Evolutionary conservation across 2,797 vertebrate genomes (phyloP), one percentile per base, ranked within the genome.

Genomic region (Chrysolophus pictus): DNA sequence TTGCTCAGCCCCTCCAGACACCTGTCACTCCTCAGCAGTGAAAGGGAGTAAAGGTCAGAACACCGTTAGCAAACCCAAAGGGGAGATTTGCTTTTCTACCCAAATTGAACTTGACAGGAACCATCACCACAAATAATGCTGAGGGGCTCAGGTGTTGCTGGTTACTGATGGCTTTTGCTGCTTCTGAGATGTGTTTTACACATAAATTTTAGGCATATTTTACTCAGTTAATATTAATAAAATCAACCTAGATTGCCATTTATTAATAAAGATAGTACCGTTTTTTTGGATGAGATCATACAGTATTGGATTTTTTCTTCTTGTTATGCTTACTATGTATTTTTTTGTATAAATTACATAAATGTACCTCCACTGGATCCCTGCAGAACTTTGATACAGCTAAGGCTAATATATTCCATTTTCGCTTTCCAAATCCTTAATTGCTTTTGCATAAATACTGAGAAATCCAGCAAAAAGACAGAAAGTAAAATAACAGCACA

Each of bases 71-170:
- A 85, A 75, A 81, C 60, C 3, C 7, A 37, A 90, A 86, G 42
- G 76, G 37, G 33, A 91, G 63, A 81, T 33, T 83, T 29, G 14
- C 59, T 81, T 78, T 37, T 84, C 82, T 17, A 84, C 9, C 15
- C 56, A 81, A 87, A 96, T 51, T 91, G 70, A 94, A 77, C 68
- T 84, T 88, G 90, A 89, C 92, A 95, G 65, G 49, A 78, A 77
- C 60, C 74, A 91, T 76, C 67, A 85, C 26, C 80, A 92, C 62
- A 88, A 88, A 95, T 90, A 96, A 90, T 5, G 14, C 73, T 22
- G 63, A 68, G 33, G 73, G n/a, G 11, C 80, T 91, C 67, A 71
- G 82, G 87, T 72, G 56, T 58, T 92, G 49, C 47, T 70, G 55
- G 65, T 58, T 90, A 75, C 69, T 55, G 84, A 81, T 7, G 5